phyloP scores from a whole-genome alignment of 2,797 vertebrate genomes.

The Parotocinclus haroldoi region DNA sequence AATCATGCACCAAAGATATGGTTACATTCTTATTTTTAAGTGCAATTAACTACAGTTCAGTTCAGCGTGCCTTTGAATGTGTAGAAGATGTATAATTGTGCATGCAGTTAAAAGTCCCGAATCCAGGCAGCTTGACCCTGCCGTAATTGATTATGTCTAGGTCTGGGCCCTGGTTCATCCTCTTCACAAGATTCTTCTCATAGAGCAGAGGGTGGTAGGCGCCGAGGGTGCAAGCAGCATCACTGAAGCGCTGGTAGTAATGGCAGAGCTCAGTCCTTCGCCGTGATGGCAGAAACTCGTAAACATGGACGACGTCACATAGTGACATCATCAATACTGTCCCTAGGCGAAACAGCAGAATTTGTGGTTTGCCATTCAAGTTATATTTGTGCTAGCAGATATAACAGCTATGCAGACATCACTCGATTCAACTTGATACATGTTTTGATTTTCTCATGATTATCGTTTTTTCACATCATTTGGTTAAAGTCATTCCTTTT shows the following conservation, averaged over 20 bases:
- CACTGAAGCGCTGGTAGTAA: slow-evolving; percentile 75
- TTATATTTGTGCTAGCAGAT: too few species aligned
- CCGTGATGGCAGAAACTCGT: slow-evolving; percentile 76
- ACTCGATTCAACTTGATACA: too few species aligned
- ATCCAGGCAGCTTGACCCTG: slow-evolving; percentile 70
- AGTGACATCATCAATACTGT: slow-evolving; percentile 79
- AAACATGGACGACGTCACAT: slow-evolving; percentile 75
- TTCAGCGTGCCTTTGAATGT: slow-evolving; percentile 15
- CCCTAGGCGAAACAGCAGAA: slow-evolving; percentile 53
- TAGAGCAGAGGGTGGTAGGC: slow-evolving; percentile 80
- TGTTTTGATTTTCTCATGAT: too few species aligned
- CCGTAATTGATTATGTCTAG: slow-evolving; percentile 67
- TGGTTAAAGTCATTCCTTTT: too few species aligned
- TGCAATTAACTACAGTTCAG: too few species aligned
- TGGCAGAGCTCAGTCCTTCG: slow-evolving; percentile 77
- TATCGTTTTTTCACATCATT: too few species aligned
- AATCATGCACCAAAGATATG: slow-evolving; percentile 34
- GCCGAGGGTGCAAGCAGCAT: slow-evolving; percentile 75
- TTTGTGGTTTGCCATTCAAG: not conserved
- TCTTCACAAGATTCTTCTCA: slow-evolving; percentile 79
- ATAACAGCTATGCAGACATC: too few species aligned
- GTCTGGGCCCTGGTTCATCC: slow-evolving; percentile 72
- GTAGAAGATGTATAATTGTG: slow-evolving; percentile 17
- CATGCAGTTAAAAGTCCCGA: slow-evolving; percentile 65
- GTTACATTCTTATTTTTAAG: not conserved